Evolutionary conservation across 2,888 invertebrate genomes (phyloP).

Genomic region (Pherbina coryleti): DNA sequence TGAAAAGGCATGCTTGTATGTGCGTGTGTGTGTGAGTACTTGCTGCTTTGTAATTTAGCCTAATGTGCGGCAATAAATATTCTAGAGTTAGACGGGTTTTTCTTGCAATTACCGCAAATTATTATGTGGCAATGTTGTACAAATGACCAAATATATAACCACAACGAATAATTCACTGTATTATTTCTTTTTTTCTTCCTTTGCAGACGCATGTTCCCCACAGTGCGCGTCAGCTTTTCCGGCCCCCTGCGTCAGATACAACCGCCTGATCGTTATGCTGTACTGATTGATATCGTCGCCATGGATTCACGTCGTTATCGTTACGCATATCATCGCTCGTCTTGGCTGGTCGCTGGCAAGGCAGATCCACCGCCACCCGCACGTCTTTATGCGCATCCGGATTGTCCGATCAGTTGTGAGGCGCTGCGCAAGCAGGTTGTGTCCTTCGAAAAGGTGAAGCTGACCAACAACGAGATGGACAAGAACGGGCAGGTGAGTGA

Average conservation of each 20-base stretch:
- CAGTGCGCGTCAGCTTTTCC: constrained; percentile 92
- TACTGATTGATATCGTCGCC: constrained; percentile 95
- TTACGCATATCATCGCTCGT: constrained; percentile 98
- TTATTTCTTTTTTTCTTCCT: background rate
- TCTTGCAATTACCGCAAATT: constrained; percentile 1
- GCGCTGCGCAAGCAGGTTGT: constrained; percentile 96
- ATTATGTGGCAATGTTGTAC: too few relatives aligned
- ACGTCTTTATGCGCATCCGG: constrained; percentile 95
- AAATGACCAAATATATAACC: background rate
- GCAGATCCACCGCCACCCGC: constrained; percentile 97
- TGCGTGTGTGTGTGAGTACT: background rate
- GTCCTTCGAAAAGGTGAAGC: constrained; percentile 97
- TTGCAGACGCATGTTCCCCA: constrained; percentile 97
- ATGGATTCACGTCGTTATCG: constrained; percentile 96
- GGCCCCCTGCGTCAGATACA: constrained; percentile 75
- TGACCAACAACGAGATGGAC: constrained; percentile 98
- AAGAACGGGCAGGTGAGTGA: constrained; percentile 90
- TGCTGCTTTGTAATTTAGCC: background rate
- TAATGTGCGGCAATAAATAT: constrained; percentile 4
- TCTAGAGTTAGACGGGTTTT: background rate
- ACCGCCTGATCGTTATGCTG: constrained; percentile 88
- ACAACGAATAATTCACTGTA: background rate
- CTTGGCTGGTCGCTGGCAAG: constrained; percentile 98
- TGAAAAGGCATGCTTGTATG: background rate
- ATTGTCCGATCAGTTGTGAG: constrained; percentile 95